Percentiles rank a stretch among this genome's conserved stretches.
Evolutionary conservation across 2,888 invertebrate genomes (phyloP).

Genomic region (Pseudanteris insignis): DNA sequence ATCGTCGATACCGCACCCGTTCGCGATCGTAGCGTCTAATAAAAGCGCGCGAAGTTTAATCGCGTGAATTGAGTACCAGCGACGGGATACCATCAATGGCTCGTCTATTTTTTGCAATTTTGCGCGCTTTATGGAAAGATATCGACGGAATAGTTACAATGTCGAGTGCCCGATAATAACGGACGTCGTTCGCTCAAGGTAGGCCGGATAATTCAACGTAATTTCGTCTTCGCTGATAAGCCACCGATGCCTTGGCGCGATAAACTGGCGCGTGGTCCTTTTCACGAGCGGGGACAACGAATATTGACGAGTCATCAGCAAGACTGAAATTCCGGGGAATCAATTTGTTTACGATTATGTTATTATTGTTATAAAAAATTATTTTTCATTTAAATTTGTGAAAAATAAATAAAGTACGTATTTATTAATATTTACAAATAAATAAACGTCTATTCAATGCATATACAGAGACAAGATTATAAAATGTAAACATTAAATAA

Average conservation of each 20-base stretch:
- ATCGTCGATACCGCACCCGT: constrained; percentile 31
- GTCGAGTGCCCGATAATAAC: constrained; percentile 26
- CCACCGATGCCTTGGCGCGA: constrained; percentile 8
- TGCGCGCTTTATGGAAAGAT: constrained; percentile 23
- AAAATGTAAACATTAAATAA: no score
- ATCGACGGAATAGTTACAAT: constrained; percentile 19
- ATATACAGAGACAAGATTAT: no score
- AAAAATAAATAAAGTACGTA: no score
- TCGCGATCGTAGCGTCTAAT: constrained; percentile 22
- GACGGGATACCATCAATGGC: constrained; percentile 11
- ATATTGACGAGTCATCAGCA: constrained; percentile 7
- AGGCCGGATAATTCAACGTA: constrained; percentile 22
- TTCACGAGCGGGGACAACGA: background rate
- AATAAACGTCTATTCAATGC: no score
- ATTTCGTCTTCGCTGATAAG: constrained; percentile 25
- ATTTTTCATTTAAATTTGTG: no score
- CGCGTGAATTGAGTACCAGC: constrained; percentile 22
- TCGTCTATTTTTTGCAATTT: constrained; percentile 23
- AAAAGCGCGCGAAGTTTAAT: constrained; percentile 20
- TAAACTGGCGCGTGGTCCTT: constrained; percentile 6
- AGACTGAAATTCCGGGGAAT: no score
- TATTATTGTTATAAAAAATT: no score
- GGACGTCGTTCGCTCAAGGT: constrained; percentile 18
- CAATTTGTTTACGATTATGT: no score
- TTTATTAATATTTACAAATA: no score